Evolutionary conservation across 2,888 invertebrate species (phyloP).

Genomic region (Diarsia brunnea): DNA sequence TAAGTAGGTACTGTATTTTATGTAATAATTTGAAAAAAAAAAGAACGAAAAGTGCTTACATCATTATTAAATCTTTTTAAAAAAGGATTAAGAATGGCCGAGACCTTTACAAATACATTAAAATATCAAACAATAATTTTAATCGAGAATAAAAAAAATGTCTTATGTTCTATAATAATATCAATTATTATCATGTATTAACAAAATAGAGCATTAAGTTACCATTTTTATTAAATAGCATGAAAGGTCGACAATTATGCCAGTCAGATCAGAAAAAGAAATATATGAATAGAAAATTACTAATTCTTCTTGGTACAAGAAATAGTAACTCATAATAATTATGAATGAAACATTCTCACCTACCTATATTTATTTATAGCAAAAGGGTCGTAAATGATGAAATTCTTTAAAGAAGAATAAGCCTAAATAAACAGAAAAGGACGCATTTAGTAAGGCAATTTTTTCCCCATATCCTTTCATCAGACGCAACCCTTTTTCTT

Average conservation of each 20-base stretch:
- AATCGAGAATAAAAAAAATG: not conserved
- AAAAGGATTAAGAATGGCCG: conserved; percentile 7
- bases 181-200: no score
- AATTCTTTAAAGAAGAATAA: not conserved
- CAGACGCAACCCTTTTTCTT: not conserved
- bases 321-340: not conserved
- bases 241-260: not conserved
- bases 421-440: not conserved
- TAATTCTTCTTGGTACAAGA: not conserved
- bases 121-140: conserved; percentile 5
- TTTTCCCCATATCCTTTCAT: not conserved
- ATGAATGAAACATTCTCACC: not conserved
- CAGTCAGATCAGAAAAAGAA: not conserved
- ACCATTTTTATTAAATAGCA: not conserved
- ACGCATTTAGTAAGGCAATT: not conserved
- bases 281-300: not conserved
- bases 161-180: not conserved
- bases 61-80: conserved; percentile 5
- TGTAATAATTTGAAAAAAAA: not conserved
- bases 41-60: conserved; percentile 8
- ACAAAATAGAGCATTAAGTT: not conserved
- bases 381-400: not conserved
- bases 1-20: not conserved
- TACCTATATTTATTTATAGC: conserved; percentile 17
- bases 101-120: conserved; percentile 9